phyloP scores from a whole-genome alignment of 92 coral and sea anemone species.

The Paramuricea clavata region DNA sequence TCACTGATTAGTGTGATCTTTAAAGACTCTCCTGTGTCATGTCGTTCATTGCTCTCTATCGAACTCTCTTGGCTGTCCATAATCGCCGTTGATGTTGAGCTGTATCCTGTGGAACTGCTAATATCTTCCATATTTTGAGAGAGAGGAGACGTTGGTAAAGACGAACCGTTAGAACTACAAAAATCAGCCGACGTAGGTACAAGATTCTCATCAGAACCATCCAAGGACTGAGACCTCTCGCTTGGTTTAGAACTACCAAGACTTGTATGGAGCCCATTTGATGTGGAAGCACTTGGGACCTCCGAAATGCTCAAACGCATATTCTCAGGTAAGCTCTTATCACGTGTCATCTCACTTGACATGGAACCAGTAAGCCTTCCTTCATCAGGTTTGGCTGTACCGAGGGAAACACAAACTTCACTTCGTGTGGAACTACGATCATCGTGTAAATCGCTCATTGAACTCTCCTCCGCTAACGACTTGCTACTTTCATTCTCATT shows the following conservation, averaged over 20 bases:
- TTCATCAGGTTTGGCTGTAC: too few species aligned
- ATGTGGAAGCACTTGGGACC: background rate
- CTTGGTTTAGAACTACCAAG: background rate
- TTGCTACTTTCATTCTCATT: background rate
- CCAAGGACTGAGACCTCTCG: background rate
- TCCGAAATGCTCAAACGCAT: background rate
- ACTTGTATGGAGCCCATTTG: background rate
- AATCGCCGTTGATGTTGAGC: background rate
- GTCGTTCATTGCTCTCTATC: background rate
- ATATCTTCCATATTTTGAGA: background rate
- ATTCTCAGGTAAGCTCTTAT: background rate
- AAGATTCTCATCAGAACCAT: background rate
- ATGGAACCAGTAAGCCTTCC: too few species aligned
- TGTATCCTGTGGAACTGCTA: slow-evolving; percentile 8
- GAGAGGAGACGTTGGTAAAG: background rate
- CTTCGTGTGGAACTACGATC: background rate
- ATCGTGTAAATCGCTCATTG: background rate
- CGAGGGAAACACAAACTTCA: background rate
- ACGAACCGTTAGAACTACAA: background rate
- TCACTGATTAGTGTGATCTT: background rate
- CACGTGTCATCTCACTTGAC: background rate
- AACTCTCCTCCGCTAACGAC: background rate
- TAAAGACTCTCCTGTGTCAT: background rate
- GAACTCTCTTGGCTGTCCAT: background rate
- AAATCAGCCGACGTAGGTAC: background rate